A percentile compares a stretch with the other conserved stretches of the same genome.
phyloP scores from a whole-genome alignment of 35 echinoderm and acorn worm species.

The Ophiothrix spiculata region DNA sequence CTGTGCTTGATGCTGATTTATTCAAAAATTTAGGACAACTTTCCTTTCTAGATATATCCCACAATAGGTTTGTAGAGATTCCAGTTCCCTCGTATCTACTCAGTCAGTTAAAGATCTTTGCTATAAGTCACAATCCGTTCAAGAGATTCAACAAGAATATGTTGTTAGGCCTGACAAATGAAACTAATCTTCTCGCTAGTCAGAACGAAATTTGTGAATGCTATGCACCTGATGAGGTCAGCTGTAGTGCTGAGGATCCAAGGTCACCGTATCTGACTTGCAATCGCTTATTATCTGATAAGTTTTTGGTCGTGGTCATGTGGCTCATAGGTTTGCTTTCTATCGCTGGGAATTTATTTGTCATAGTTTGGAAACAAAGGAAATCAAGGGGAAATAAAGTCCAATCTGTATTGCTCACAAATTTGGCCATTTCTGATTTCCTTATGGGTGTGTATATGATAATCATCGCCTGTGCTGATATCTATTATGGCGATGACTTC shows the following conservation, averaged over 20 bases:
- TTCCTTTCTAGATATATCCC: neutral
- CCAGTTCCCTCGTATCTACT: neutral
- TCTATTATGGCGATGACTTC: neutral
- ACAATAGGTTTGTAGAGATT: neutral
- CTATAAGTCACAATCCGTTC: neutral
- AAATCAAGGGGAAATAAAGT: neutral
- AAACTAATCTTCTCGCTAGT: neutral
- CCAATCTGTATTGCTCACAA: neutral
- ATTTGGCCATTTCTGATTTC: neutral
- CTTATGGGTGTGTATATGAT: constrained; percentile 6
- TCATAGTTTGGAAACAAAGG: neutral
- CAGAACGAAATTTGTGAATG: neutral
- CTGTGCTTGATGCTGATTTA: neutral
- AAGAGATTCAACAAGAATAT: neutral
- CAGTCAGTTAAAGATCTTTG: neutral
- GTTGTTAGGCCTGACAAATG: neutral
- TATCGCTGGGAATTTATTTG: neutral
- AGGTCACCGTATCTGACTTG: neutral
- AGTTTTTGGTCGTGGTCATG: neutral
- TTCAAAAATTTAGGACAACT: neutral
- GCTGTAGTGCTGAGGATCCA: neutral
- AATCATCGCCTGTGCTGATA: neutral
- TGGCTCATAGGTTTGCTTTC: neutral
- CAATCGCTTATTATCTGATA: neutral
- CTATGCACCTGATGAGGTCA: neutral